These are phyloP conservation scores for Acipenser oxyrinchus DNA, from an alignment of 2,797 vertebrate species.

Conservation along the genomic window DNA sequence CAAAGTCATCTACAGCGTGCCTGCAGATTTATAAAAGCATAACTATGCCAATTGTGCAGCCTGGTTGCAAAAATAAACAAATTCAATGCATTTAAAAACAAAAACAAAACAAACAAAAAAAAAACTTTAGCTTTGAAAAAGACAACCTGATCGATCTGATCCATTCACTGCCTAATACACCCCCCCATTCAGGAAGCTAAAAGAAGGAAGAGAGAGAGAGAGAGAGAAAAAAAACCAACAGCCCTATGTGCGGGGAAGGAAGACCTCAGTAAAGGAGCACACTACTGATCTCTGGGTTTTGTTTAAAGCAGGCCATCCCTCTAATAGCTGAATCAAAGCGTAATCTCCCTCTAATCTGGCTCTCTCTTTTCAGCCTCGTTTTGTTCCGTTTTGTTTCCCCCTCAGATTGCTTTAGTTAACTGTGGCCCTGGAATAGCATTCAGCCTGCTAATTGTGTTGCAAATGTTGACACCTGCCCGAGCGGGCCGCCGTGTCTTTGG, in stretches of 20 bases:
- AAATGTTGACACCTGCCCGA: constrained; percentile 74
- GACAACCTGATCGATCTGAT: too few relatives aligned
- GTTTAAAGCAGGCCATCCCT: constrained; percentile 66
- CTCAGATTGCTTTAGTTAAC: constrained; percentile 59
- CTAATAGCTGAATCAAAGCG: constrained; percentile 68
- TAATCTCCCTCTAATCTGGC: constrained; percentile 62
- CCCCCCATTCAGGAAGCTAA: too few relatives aligned
- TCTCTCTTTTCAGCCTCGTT: constrained; percentile 47
- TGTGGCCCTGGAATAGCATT: constrained; percentile 44
- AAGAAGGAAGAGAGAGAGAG: constrained; percentile 51
- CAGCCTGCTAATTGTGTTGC: constrained; percentile 59
- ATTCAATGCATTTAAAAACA: too few relatives aligned
- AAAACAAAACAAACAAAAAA: too few relatives aligned
- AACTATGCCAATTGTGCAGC: too few relatives aligned
- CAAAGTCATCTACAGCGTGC: too few relatives aligned
- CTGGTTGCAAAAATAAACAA: too few relatives aligned
- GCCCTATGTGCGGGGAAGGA: constrained; percentile 35
- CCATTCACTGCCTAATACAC: too few relatives aligned
- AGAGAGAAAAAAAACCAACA: constrained; percentile 56
- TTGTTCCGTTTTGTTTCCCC: constrained; percentile 46
- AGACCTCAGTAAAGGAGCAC: constrained; percentile 57
- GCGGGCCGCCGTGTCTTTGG: constrained; percentile 35
- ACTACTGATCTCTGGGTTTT: constrained; percentile 63
- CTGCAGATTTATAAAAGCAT: too few relatives aligned
- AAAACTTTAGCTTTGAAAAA: too few relatives aligned